Base-by-base conservation (phyloP, 2,113 vertebrate species). In the Amphilophus citrinellus region DNA sequence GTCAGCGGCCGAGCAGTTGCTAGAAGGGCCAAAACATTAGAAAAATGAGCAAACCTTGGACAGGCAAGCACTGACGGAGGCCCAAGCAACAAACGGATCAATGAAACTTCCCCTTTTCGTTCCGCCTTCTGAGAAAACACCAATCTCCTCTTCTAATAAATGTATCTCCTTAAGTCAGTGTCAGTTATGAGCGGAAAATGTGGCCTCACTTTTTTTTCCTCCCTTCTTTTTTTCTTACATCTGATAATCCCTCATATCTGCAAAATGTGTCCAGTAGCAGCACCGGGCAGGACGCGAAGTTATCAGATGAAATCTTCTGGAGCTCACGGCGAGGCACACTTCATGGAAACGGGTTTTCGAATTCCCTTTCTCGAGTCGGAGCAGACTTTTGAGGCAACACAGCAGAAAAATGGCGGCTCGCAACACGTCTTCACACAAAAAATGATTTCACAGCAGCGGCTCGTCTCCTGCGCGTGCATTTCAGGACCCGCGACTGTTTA, bases 391-490 rank as follows among this genome's bases (percentile, higher is more conserved):
- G 84, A 91, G 77, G 93, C 93, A 90, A 89, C 91, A 91, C 91
- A 53, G 89, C 88, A 92, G 89, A 94, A 92, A 96, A 91, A 96
- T 96, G 96, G 96, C 96, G 95, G 96, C 93, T 88, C 90, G 94
- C 95, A 95, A 96, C 95, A 96, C 95, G 96, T 96, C 95, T 94
- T 95, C 94, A 93, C 78, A 90, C 88, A 89, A 77, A 87, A 91
- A 94, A 87, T 63, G 2, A 85, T 89, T 87, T 87, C 75, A 85
- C 84, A 42, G 89, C 85, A 71, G 62, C 79, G 79, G 76, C 57
- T 63, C 14, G 53, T 68, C 76, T 85, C 80, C 79, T n/a, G 87
- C 76, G 79, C 84, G 86, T 75, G 84, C 87, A 90, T 92, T 79
- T 89, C 77, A 85, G 57, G 80, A 35, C 57, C 61, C 42, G 15